These are phyloP conservation scores for Drosophila subquinaria DNA, from an alignment of 2,888 invertebrate species.

Conservation along the genomic window DNA sequence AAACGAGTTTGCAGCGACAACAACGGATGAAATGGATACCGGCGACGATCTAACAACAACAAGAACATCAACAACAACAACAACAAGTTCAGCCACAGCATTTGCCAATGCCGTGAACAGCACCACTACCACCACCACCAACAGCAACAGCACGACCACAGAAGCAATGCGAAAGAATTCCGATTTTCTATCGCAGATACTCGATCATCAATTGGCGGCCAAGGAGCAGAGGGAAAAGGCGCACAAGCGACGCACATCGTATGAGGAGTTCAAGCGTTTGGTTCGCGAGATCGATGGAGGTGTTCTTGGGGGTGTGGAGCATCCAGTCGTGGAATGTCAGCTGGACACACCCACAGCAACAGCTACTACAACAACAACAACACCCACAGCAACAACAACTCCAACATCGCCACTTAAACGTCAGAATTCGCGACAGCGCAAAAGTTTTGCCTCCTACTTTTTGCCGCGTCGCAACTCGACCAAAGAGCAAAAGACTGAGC, in stretches of 20 bases:
- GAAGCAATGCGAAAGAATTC: conserved; percentile 84
- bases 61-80: conserved; percentile 25
- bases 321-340: conserved; percentile 47
- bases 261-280: conserved; percentile 85
- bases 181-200: conserved; percentile 84
- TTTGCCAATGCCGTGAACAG: conserved; percentile 30
- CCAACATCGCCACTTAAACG: conserved; percentile 74
- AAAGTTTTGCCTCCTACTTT: conserved; percentile 81
- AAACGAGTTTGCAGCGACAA: conserved; percentile 75
- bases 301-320: conserved; percentile 34
- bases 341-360: conserved; percentile 39
- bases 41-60: conserved; percentile 71
- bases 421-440: conserved; percentile 84
- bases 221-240: conserved; percentile 84
- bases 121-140: conserved; percentile 27
- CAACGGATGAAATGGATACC: conserved; percentile 81
- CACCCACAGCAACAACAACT: conserved; percentile 13
- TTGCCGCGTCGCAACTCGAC: conserved; percentile 52
- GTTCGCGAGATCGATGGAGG: conserved; percentile 83
- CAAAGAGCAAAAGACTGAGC: conserved; percentile 58
- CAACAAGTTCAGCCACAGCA: conserved; percentile 29
- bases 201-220: conserved; percentile 82
- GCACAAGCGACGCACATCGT: conserved; percentile 85
- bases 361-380: conserved; percentile 10
- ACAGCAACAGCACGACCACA: conserved; percentile 69